A percentile compares a stretch with the other conserved stretches of the same genome.
These are phyloP conservation scores for Dryoscopus gambensis DNA, from an alignment of 2,113 vertebrate species.

Conservation along the genomic window DNA sequence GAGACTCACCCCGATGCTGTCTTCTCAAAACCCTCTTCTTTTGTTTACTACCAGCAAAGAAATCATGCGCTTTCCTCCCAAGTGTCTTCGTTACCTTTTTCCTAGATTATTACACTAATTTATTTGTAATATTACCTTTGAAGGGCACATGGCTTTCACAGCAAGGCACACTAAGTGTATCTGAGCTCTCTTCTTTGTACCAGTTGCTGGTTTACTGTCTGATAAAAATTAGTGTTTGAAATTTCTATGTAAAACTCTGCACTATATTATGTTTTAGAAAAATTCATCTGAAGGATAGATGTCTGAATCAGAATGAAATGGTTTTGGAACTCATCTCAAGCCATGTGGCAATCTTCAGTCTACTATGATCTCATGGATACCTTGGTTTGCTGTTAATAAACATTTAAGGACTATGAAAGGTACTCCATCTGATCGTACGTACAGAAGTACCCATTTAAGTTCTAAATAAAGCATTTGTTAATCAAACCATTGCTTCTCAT, in stretches of 20 bases:
- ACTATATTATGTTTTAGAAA: not conserved
- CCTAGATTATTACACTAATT: not conserved
- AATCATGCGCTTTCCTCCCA: not conserved
- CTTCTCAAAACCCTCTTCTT: not conserved
- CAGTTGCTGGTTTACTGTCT: not conserved
- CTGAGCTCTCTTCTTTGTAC: not conserved
- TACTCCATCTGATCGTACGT: not conserved
- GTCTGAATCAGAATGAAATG: not conserved
- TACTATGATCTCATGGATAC: not conserved
- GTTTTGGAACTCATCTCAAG: not conserved
- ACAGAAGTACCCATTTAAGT: not conserved
- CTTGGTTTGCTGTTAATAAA: not conserved
- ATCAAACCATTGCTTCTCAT: not conserved
- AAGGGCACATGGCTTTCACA: not conserved
- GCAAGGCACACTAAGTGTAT: not conserved
- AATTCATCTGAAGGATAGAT: not conserved
- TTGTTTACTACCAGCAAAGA: not conserved
- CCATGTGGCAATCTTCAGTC: not conserved
- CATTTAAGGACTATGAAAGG: not conserved
- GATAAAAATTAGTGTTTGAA: not conserved
- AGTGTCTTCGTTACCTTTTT: not conserved
- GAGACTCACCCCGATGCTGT: not conserved
- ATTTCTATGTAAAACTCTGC: not conserved
- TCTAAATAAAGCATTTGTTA: not conserved
- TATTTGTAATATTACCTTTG: not conserved